A percentile compares a stretch with the other conserved stretches of the same genome.
Conservation (phyloP, 92 coral and sea anemone species). For the Epizoanthus rinbou region DNA sequence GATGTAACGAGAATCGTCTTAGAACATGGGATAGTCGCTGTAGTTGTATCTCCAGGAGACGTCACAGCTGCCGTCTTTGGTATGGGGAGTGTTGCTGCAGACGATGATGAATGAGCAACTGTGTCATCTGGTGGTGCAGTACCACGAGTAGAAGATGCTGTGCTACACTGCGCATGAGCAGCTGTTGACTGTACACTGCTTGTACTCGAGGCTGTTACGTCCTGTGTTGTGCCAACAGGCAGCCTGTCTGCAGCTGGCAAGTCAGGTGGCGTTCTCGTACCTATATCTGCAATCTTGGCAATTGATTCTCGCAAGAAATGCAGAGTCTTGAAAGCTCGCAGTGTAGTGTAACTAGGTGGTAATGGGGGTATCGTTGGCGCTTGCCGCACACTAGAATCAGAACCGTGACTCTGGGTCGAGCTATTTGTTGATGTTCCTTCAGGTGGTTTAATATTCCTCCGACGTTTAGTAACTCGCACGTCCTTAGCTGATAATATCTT, state of each 20-base stretch:
- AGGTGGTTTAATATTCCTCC: not conserved
- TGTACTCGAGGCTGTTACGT: not conserved
- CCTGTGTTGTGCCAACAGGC: not conserved
- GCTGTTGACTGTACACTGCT: not conserved
- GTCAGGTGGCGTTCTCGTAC: not conserved
- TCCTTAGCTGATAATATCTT: constrained; percentile 21
- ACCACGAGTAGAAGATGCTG: not conserved
- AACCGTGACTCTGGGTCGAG: not conserved
- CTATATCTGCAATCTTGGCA: constrained; percentile 61
- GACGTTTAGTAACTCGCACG: constrained; percentile 5
- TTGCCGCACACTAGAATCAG: constrained; percentile 2
- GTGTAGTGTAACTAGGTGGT: constrained; percentile 85
- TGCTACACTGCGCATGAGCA: not conserved
- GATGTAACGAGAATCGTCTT: not conserved
- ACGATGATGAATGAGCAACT: too few species aligned
- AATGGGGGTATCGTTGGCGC: constrained; percentile 87
- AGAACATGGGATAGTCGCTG: not conserved
- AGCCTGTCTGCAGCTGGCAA: not conserved
- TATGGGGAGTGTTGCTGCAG: too few species aligned
- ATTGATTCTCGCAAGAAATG: constrained; percentile 61
- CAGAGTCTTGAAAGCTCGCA: constrained; percentile 70
- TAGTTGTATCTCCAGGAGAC: not conserved
- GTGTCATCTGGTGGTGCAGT: not conserved
- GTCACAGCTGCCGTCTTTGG: too few species aligned
- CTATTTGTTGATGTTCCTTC: not conserved